Evolutionary conservation across 2,113 vertebrate genomes (phyloP), one percentile per base, ranked within the genome.

Genomic region (Heterotis niloticus): DNA sequence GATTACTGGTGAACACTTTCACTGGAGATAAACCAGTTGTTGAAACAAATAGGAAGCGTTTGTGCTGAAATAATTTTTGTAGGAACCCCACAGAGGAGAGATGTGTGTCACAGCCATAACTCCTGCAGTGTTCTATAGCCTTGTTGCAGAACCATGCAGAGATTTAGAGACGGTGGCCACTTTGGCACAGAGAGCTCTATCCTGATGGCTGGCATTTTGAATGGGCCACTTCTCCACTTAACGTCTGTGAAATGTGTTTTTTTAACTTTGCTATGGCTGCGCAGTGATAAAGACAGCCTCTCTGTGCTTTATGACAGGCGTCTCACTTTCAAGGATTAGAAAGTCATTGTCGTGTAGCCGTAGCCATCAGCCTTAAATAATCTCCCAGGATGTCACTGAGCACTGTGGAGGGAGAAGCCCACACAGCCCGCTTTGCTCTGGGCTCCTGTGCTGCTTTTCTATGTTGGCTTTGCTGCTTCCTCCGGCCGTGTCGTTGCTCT

Each of bases 291-390:
- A 17, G 23, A 66, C 23, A n/a, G 20, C 23, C 64, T 66, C 64
- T 66, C 64, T 4, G 60, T 86, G 83, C 82, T 86, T 86, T 78
- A 85, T 85, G 68, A 85, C 75, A 80, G 70, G 64, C 76, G 78
- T 85, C 82, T 56, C 80, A 85, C 84, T 80, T 85, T 81, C 82
- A 64, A 83, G 80, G 60, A 82, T 77, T 69, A 52, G 79, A 75
- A 81, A 86, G 80, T 85, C 83, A 86, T 85, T 86, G 82, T 86
- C 83, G 84, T 85, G 81, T 84, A 82, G 84, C 83, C 82, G 80
- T 57, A 62, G 24, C 68, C 79, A 0, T 64, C 80, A 66, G 60
- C 77, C 77, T 87, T 64, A 84, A 86, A 83, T 84, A 83, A 84
- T 84, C 57, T 84, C 81, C 78, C 59, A 24, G 69, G 44, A 28